A percentile compares a stretch with the other conserved stretches of the same genome.
Conservation (phyloP, 2,888 invertebrate species). For the Drosophila atripex region DNA sequence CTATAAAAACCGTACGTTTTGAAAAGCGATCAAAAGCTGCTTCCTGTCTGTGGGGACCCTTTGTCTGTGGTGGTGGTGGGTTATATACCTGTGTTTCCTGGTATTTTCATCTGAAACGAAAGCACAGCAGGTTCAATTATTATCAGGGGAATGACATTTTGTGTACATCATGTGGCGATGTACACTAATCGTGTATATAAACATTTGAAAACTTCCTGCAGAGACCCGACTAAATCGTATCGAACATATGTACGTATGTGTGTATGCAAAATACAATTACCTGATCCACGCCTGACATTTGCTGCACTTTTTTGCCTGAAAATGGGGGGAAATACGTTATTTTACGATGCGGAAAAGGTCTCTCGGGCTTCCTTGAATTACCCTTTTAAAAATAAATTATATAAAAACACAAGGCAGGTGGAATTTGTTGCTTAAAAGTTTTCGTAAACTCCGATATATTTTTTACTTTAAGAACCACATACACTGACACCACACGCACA, state of each 20-base stretch:
- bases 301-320: conserved; percentile 83
- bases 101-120: conserved; percentile 78
- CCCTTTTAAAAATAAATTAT: conserved; percentile 73
- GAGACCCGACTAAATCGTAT: conserved; percentile 33
- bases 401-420: conserved; percentile 68
- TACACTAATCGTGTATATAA: conserved; percentile 12
- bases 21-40: neutral
- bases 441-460: conserved; percentile 67
- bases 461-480: conserved; percentile 67
- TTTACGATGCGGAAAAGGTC: conserved; percentile 14
- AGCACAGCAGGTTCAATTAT: conserved; percentile 36
- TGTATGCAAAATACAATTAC: conserved; percentile 85
- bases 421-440: conserved; percentile 59
- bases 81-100: conserved; percentile 80
- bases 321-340: conserved; percentile 34
- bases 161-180: conserved; percentile 30
- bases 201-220: conserved; percentile 17
- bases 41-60: conserved; percentile 13
- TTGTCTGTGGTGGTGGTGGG: conserved; percentile 18
- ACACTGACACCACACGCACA: conserved; percentile 53
- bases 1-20: conserved; percentile 22
- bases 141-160: conserved; percentile 13
- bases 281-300: conserved; percentile 97
- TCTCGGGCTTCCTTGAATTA: conserved; percentile 42
- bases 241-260: conserved; percentile 45